Evolutionary conservation across 2,797 vertebrate species (phyloP), one percentile per base, ranked within the genome.

Genomic region (Labroides dimidiatus): DNA sequence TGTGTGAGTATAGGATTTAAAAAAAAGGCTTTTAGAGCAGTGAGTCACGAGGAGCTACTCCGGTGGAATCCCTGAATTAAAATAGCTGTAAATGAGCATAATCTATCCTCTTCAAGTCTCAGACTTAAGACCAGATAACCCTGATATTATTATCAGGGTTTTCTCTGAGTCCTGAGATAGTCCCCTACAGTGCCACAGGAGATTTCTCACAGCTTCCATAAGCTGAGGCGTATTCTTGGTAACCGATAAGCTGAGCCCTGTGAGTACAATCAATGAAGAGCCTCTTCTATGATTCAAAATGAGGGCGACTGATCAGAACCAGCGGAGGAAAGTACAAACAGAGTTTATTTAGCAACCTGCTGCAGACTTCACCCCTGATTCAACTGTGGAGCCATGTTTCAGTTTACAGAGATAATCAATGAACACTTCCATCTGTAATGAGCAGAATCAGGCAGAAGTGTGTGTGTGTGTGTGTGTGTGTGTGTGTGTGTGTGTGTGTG

Each of bases 371-470:
- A 4, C 21, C 15, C 30, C 21, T 30, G 21, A 1, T 55, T 55
- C 56, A 12, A 44, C 24, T 11, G 42, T 42, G 15, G 75, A 62
- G n/a, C 63, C 17, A 55, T 23, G 37, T 23, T 14, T 27, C 3
- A 11, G 42, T 20, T 7, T 48, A 37, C 41, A 51, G 51, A 5
- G 47, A 12, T 42, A 16, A 17, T 56, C 55, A 36, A 48, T 43
- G 39, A n/a, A 55, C 65, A 48, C 33, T 19, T 43, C 13, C 14
- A 67, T 19, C 21, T 10, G 1, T 41, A 62, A 19, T 19, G 61
- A 67, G 37, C 20, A 41, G 14, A 49, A 48, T 24, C 11, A 63
- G 1, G 52, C 21, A 43, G 23, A 17, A 27, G 39, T 56, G 33
- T 19, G 4, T 24, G 61, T 7, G 41, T 16, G 21, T 64, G 57